Evolutionary conservation across 2,888 invertebrate species (phyloP).

Genomic region (Clunio marinus): DNA sequence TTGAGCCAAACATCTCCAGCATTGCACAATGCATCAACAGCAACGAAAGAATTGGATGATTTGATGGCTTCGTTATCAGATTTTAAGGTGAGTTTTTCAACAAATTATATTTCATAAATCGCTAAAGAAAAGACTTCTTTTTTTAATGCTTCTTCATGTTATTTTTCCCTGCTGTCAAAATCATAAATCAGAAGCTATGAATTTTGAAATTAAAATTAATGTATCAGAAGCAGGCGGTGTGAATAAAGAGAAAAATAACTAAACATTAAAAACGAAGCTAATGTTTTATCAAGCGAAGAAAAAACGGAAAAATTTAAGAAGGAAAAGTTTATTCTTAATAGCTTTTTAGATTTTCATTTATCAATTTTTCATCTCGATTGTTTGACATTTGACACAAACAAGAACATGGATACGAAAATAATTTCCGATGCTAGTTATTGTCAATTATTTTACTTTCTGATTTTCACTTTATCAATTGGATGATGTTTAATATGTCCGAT

Average conservation of each 20-base stretch:
- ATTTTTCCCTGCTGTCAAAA: too few relatives aligned
- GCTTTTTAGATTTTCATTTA: background rate
- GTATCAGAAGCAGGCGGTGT: background rate
- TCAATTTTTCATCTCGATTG: background rate
- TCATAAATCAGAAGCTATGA: background rate
- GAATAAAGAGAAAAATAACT: too few relatives aligned
- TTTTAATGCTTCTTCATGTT: too few relatives aligned
- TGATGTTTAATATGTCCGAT: background rate
- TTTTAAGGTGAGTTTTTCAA: conserved; percentile 68
- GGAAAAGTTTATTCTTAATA: background rate
- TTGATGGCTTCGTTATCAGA: conserved; percentile 94
- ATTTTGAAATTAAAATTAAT: conserved; percentile 15
- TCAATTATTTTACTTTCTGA: background rate
- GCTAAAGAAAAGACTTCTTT: too few relatives aligned
- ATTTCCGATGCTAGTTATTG: too few relatives aligned
- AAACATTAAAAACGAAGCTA: background rate
- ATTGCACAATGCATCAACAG: conserved; percentile 64
- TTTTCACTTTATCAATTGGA: too few relatives aligned
- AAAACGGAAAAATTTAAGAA: background rate
- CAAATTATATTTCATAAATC: background rate
- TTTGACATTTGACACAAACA: conserved; percentile 4
- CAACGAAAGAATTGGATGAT: conserved; percentile 91
- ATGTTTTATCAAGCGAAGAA: conserved; percentile 24
- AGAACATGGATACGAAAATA: background rate
- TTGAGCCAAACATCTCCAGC: conserved; percentile 30